Evolutionary conservation across 2,888 invertebrate genomes (phyloP).

Genomic region (Diarsia mendica): DNA sequence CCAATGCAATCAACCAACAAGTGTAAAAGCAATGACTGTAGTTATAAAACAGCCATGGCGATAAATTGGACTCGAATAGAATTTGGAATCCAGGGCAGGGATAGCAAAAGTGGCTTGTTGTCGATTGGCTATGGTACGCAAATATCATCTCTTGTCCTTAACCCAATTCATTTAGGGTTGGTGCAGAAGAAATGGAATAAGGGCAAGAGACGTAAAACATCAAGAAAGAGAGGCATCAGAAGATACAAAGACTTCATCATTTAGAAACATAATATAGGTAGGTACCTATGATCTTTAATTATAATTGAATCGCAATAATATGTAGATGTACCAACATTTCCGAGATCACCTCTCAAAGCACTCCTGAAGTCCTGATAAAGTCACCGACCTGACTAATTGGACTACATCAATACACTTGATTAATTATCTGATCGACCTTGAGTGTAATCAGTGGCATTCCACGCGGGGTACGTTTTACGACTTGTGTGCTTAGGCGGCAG

Average conservation of each 20-base stretch:
- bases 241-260: neutral
- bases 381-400: constrained; percentile 29
- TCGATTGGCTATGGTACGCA: neutral
- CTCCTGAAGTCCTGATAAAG: constrained; percentile 18
- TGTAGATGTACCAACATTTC: neutral
- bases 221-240: no score
- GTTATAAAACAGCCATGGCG: neutral
- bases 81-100: neutral
- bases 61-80: neutral
- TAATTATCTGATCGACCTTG: constrained; percentile 47
- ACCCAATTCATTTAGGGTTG: no score
- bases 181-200: no score
- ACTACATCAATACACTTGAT: constrained; percentile 41
- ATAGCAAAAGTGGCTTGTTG: neutral
- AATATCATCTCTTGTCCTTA: no score
- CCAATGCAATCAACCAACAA: neutral
- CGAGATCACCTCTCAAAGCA: constrained; percentile 3
- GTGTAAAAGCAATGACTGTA: neutral
- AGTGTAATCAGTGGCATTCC: constrained; percentile 79
- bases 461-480: constrained; percentile 68
- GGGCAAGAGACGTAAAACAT: no score
- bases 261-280: neutral
- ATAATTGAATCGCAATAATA: neutral
- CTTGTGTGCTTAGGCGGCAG: constrained; percentile 55
- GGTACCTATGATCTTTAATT: neutral